A percentile compares a stretch with the other conserved stretches of the same genome.
These are phyloP conservation scores for Tenthredo mesomela DNA, from an alignment of 2,888 invertebrate species.

Conservation along the genomic window DNA sequence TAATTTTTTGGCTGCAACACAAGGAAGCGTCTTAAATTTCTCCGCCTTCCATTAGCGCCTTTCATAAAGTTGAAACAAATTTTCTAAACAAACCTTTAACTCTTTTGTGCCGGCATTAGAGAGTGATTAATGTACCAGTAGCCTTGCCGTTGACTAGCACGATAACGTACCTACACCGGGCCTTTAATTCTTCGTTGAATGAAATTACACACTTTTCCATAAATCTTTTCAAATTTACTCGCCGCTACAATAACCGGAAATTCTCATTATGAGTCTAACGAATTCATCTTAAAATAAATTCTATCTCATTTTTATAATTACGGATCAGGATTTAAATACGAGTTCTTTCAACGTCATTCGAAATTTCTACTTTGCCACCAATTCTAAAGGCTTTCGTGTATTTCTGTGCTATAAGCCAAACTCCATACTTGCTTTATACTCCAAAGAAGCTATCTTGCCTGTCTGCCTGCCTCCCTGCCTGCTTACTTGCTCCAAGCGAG, in stretches of 20 bases:
- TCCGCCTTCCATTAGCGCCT: constrained; percentile 23
- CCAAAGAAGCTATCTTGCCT: constrained; percentile 2
- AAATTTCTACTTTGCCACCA: neutral
- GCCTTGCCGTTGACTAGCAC: neutral
- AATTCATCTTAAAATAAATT: neutral
- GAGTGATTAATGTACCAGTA: constrained; percentile 33
- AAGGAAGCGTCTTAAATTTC: constrained; percentile 14
- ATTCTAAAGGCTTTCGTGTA: neutral
- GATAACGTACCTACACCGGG: neutral
- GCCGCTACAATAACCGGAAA: neutral
- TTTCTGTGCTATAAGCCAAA: neutral
- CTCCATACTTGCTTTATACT: constrained; percentile 8
- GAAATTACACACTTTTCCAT: neutral
- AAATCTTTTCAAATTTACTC: neutral
- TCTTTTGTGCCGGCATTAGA: constrained; percentile 32
- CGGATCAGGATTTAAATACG: neutral
- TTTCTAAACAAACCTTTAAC: constrained; percentile 46
- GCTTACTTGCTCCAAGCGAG: neutral
- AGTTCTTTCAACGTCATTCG: neutral
- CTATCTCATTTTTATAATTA: neutral
- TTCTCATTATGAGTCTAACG: neutral
- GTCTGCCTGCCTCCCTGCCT: neutral
- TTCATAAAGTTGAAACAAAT: constrained; percentile 31
- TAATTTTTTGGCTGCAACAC: neutral
- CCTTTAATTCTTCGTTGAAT: neutral